These are phyloP conservation scores for Tenebrio molitor DNA, from an alignment of 1,140 invertebrate genomes.

Conservation along the genomic window DNA sequence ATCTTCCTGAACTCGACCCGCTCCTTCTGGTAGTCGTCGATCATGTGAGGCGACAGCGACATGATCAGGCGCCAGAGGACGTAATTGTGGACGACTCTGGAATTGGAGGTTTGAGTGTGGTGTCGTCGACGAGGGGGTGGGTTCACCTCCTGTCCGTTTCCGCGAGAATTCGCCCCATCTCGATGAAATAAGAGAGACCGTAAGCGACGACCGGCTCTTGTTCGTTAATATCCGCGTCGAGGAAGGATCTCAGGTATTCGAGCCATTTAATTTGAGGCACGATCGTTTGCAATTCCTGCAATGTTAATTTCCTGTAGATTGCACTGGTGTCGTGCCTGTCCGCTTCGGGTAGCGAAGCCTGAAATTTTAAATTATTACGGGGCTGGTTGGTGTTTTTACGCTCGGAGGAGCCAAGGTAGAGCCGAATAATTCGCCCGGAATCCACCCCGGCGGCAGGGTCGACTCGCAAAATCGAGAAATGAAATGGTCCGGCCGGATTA, in stretches of 20 bases:
- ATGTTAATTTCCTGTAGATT: conserved; percentile 80
- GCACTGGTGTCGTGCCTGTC: conserved; percentile 86
- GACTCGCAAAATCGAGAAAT: background rate
- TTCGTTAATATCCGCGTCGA: conserved; percentile 74
- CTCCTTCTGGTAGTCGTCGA: conserved; percentile 83
- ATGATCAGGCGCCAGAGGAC: conserved; percentile 86
- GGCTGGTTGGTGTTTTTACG: background rate
- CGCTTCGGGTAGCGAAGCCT: conserved; percentile 83
- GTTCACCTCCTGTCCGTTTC: conserved; percentile 77
- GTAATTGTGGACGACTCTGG: conserved; percentile 86
- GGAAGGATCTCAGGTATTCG: conserved; percentile 79
- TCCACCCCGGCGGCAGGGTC: background rate
- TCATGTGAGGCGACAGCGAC: conserved; percentile 85
- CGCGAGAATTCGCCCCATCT: conserved; percentile 81
- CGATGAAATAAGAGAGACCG: conserved; percentile 82
- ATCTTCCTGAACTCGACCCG: conserved; percentile 86
- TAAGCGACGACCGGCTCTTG: conserved; percentile 85
- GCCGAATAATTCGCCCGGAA: background rate
- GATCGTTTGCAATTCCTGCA: conserved; percentile 74
- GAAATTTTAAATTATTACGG: conserved; percentile 42
- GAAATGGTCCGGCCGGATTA: too few species aligned
- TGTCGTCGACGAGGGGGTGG: too few species aligned
- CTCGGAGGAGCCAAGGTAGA: background rate
- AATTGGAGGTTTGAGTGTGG: conserved; percentile 32
- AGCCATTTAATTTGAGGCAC: conserved; percentile 86